These are phyloP conservation scores for Dolichallabes microphthalmus DNA, from an alignment of 2,113 vertebrate genomes.

Conservation along the genomic window DNA sequence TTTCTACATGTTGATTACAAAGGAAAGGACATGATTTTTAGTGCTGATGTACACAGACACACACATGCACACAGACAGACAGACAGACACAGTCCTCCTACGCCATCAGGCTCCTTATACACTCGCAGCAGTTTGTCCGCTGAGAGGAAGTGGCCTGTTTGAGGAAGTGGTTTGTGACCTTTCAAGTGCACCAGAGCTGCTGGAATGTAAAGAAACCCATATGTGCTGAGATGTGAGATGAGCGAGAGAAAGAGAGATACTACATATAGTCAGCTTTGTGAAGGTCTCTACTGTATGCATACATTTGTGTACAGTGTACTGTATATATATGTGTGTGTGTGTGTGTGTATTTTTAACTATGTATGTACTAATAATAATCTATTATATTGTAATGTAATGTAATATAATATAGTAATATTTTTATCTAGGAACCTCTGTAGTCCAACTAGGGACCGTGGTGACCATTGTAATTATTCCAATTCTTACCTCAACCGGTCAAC, in stretches of 20 bases:
- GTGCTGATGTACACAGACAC: not conserved
- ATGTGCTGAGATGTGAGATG: slow-evolving; percentile 46
- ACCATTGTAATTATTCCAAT: no score
- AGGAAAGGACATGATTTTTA: not conserved
- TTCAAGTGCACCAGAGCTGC: slow-evolving; percentile 57
- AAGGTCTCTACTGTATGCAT: not conserved
- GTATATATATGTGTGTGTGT: not conserved
- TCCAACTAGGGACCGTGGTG: no score
- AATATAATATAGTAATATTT: no score
- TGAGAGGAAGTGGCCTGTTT: slow-evolving; percentile 71
- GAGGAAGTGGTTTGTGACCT: slow-evolving; percentile 75
- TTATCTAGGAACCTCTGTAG: no score
- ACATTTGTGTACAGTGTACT: not conserved
- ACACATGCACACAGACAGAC: not conserved
- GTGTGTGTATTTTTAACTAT: not conserved
- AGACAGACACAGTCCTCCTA: slow-evolving; percentile 29
- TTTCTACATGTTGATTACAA: not conserved
- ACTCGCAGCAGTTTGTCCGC: slow-evolving; percentile 55
- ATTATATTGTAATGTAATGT: not conserved
- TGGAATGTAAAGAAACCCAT: slow-evolving; percentile 59
- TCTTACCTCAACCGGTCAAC: no score
- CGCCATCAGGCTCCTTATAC: slow-evolving; percentile 34
- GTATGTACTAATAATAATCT: no score
- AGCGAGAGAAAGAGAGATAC: not conserved
- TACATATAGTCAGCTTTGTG: not conserved